Percentiles rank a stretch among this genome's conserved stretches.
Evolutionary conservation across 2,888 invertebrate species (phyloP).

Genomic region (Xestia sexstrigata): DNA sequence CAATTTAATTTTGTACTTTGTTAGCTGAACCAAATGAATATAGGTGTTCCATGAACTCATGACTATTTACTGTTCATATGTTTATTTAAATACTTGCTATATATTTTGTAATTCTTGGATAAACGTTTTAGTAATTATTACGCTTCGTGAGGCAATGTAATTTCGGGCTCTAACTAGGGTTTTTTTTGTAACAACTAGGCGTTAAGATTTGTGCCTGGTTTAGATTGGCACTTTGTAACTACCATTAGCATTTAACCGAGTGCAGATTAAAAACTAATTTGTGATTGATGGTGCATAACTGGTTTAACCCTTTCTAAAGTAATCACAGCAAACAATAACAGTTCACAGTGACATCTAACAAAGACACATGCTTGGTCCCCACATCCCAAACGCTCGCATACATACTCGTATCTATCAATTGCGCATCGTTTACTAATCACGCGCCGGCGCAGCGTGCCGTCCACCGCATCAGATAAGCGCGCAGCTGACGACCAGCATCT

Average conservation of each 20-base stretch:
- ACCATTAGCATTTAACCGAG: not conserved
- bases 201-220: not conserved
- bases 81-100: no score
- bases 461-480: slow-evolving; percentile 49
- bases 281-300: not conserved
- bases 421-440: slow-evolving; percentile 43
- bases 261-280: not conserved
- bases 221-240: not conserved
- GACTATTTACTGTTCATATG: not conserved
- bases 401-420: slow-evolving; percentile 38
- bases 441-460: slow-evolving; percentile 25
- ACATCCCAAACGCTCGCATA: slow-evolving; percentile 7
- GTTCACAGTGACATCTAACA: not conserved
- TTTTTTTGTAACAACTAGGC: not conserved
- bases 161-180: not conserved
- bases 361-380: not conserved
- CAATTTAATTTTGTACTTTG: not conserved
- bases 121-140: not conserved
- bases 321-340: not conserved
- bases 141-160: not conserved
- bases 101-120: not conserved
- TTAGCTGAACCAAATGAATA: not conserved
- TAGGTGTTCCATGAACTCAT: not conserved
- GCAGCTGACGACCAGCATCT: slow-evolving; percentile 22
- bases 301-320: not conserved